Conservation (phyloP, 1,140 invertebrate species). For the Sitodiplosis mosellana region DNA sequence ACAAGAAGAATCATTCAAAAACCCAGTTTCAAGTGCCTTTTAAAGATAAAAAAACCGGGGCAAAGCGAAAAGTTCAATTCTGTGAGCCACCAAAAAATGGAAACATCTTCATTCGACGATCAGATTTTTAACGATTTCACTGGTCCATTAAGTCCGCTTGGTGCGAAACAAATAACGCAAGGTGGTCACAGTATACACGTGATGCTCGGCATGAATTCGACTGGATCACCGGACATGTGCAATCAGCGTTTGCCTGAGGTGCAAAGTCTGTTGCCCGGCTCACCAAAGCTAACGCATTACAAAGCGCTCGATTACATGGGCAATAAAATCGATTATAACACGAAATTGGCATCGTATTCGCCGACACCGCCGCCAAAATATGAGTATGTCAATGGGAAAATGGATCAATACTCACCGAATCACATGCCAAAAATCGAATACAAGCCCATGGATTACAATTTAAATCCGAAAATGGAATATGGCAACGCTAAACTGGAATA, state of each 20-base stretch:
- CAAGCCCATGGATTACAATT: conserved; percentile 17
- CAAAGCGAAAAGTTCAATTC: conserved; percentile 5
- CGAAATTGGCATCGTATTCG: conserved; percentile 23
- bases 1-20: no score
- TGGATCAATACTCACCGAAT: conserved; percentile 3
- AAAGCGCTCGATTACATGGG: conserved; percentile 12
- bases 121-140: conserved; percentile 52
- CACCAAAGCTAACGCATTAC: conserved; percentile 14
- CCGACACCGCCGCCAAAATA: conserved; percentile 18
- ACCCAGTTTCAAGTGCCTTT: no score
- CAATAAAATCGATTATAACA: conserved; percentile 16
- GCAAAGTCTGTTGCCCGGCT: conserved; percentile 20
- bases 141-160: conserved; percentile 19
- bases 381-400: conserved; percentile 15
- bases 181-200: conserved; percentile 46
- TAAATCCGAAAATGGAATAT: conserved; percentile 20
- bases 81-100: conserved; percentile 28
- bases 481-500: conserved; percentile 10
- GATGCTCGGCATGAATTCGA: conserved; percentile 38
- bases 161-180: conserved; percentile 23
- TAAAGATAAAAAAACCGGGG: no score
- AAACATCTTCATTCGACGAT: conserved; percentile 54
- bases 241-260: conserved; percentile 20
- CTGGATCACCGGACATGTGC: conserved; percentile 12
- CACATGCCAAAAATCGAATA: conserved; percentile 6